Percentiles rank a stretch among this genome's conserved stretches.
phyloP scores from a whole-genome alignment of 2,797 vertebrate genomes.

The Psittacula derbiana region DNA sequence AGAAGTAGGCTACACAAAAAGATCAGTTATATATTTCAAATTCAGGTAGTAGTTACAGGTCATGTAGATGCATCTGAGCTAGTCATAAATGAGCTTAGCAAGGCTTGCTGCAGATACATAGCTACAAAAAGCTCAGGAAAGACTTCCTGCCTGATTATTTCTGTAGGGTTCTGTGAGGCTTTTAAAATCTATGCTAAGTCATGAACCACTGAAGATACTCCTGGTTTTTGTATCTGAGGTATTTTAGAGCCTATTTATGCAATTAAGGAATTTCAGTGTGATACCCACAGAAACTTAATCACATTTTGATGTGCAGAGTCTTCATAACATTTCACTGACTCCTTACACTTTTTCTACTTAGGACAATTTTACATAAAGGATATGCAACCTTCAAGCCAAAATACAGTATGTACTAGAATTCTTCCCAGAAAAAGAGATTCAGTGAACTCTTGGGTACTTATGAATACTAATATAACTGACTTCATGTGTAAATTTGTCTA shows the following conservation, averaged over 20 bases:
- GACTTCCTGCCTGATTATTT: background rate
- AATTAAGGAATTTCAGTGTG: background rate
- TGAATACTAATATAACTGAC: background rate
- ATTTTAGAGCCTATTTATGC: background rate
- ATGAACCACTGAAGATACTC: background rate
- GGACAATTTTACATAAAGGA: constrained; percentile 18
- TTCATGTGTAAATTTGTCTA: background rate
- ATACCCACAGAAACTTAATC: background rate
- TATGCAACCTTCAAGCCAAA: background rate
- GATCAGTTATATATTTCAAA: background rate
- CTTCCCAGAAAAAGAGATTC: background rate
- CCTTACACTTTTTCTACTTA: constrained; percentile 9
- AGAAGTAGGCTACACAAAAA: background rate
- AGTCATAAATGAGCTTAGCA: background rate
- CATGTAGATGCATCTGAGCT: background rate
- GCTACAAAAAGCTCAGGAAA: background rate
- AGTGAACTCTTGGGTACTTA: background rate
- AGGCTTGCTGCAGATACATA: background rate
- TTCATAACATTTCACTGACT: background rate
- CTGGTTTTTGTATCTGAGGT: background rate
- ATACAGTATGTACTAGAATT: background rate
- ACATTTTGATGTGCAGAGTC: background rate
- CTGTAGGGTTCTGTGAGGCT: background rate
- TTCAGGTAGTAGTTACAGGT: background rate
- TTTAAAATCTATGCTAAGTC: background rate